phyloP scores from a whole-genome alignment of 2,888 invertebrate genomes.

The Antitype chi region DNA sequence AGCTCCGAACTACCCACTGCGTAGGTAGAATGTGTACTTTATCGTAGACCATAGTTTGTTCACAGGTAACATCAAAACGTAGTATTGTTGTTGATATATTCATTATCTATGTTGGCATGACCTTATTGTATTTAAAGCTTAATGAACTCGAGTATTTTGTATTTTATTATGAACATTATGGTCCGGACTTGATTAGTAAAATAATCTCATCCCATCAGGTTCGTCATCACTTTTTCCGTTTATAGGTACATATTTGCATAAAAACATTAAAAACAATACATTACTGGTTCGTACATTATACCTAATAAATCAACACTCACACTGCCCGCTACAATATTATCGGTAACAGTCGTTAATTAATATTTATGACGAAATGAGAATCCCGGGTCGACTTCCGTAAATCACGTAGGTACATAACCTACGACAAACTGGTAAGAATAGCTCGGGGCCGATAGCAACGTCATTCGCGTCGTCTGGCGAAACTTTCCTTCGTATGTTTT shows the following conservation, averaged over 20 bases:
- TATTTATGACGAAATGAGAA: slow-evolving; percentile 48
- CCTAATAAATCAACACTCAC: slow-evolving; percentile 7
- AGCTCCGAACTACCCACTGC: background rate
- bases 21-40: slow-evolving; percentile 37
- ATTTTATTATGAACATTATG: background rate
- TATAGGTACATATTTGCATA: background rate
- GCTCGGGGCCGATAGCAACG: slow-evolving; percentile 26
- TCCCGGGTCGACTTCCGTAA: slow-evolving; percentile 37
- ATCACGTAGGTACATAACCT: slow-evolving; percentile 45
- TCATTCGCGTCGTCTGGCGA: slow-evolving; percentile 22
- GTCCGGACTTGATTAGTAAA: background rate
- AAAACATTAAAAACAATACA: slow-evolving; percentile 15
- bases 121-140: slow-evolving; percentile 12
- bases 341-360: slow-evolving; percentile 34
- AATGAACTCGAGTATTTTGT: background rate
- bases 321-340: slow-evolving; percentile 16
- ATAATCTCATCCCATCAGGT: background rate
- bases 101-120: slow-evolving; percentile 17
- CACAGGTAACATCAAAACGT: slow-evolving; percentile 12
- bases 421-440: slow-evolving; percentile 44
- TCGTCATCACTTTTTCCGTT: slow-evolving; percentile 3
- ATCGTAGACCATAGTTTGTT: slow-evolving; percentile 30
- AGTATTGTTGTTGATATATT: slow-evolving; percentile 19
- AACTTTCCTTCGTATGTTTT: slow-evolving; percentile 21
- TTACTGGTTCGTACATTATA: background rate